Evolutionary conservation across 2,888 invertebrate species (phyloP).

Genomic region (Pandemis cinnamomeana): DNA sequence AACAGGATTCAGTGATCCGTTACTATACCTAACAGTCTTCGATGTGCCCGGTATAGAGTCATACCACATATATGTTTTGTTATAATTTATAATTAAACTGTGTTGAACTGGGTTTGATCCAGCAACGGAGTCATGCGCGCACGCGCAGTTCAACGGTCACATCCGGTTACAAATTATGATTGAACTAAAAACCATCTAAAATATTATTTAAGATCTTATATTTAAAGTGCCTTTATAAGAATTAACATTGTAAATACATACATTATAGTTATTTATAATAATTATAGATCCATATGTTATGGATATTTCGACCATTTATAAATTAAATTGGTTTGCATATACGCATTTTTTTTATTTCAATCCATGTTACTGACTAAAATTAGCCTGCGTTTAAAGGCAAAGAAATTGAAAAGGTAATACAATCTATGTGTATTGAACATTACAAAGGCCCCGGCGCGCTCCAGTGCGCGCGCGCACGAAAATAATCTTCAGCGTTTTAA

Average conservation of each 20-base stretch:
- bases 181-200: not conserved
- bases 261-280: slow-evolving; percentile 38
- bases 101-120: no score
- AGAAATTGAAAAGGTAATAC: not conserved
- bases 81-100: no score
- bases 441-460: slow-evolving; percentile 2
- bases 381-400: not conserved
- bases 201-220: slow-evolving; percentile 2
- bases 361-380: no score
- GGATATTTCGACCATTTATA: slow-evolving; percentile 34
- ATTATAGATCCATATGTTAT: slow-evolving; percentile 26
- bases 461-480: slow-evolving; percentile 29
- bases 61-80: no score
- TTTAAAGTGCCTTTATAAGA: slow-evolving; percentile 36
- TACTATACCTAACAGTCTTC: no score
- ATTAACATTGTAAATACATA: slow-evolving; percentile 30
- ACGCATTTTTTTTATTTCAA: not conserved
- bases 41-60: no score
- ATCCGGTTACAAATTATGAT: no score
- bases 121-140: no score
- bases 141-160: no score
- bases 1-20: no score
- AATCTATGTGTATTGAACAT: not conserved
- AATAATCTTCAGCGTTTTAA: slow-evolving; percentile 45
- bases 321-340: slow-evolving; percentile 40